A percentile compares a stretch with the other conserved stretches of the same genome.
These are phyloP conservation scores for Xanthorhoe designata DNA, from an alignment of 2,888 invertebrate genomes.

Conservation along the genomic window DNA sequence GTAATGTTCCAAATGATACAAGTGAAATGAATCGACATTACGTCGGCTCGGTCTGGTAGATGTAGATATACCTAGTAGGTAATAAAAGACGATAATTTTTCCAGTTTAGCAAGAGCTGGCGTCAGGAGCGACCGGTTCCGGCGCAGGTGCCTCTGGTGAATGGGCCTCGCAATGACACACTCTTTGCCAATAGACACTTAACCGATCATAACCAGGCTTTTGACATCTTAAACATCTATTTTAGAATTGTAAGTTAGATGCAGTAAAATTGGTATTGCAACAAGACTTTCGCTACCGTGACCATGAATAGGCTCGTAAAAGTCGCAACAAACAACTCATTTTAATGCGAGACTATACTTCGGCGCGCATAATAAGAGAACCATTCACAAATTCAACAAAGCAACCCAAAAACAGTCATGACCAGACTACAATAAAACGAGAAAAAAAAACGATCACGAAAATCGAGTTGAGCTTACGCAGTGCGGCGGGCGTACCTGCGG, in stretches of 20 bases:
- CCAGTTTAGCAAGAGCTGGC: conserved; percentile 73
- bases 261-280: conserved; percentile 4
- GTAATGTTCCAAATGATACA: conserved; percentile 45
- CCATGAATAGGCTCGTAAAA: conserved; percentile 46
- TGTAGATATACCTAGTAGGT: no score
- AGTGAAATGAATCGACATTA: conserved; percentile 57
- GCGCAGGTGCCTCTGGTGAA: conserved; percentile 74
- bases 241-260: neutral
- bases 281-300: conserved; percentile 15
- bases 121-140: conserved; percentile 72
- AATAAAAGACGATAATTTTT: conserved; percentile 65
- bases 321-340: conserved; percentile 56
- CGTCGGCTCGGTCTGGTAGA: conserved; percentile 54
- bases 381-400: conserved; percentile 83
- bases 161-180: conserved; percentile 61
- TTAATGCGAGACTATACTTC: conserved; percentile 57
- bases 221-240: conserved; percentile 16
- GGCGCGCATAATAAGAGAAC: conserved; percentile 56
- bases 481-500: conserved; percentile 75
- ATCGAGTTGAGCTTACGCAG: conserved; percentile 78
- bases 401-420: conserved; percentile 78
- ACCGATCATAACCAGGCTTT: conserved; percentile 57
- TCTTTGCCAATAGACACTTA: conserved; percentile 56
- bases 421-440: conserved; percentile 73
- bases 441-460: conserved; percentile 78